A percentile compares a stretch with the other conserved stretches of the same genome.
Conservation (phyloP, 2,888 invertebrate species). For the Cephus pulcher region DNA sequence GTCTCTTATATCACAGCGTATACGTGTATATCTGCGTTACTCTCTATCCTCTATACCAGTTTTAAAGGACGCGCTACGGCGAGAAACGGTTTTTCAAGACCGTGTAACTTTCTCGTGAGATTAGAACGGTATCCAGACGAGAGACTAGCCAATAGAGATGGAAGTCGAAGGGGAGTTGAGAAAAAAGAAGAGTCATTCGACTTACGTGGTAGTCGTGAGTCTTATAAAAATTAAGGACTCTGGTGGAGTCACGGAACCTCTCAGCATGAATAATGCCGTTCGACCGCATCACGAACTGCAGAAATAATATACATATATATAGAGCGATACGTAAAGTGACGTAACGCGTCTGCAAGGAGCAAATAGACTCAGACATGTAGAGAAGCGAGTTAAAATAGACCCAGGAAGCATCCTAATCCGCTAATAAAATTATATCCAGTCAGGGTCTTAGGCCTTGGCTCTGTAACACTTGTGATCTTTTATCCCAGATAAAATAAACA, state of each 20-base stretch:
- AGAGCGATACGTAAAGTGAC: neutral
- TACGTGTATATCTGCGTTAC: neutral
- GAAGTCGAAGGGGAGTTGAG: neutral
- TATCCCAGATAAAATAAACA: neutral
- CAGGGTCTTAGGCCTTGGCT: neutral
- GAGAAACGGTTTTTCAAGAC: neutral
- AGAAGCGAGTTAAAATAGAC: neutral
- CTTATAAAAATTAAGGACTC: neutral
- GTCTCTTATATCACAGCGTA: neutral
- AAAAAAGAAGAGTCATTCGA: neutral
- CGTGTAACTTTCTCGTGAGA: neutral
- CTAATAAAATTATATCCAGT: constrained; percentile 1
- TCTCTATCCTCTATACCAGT: neutral
- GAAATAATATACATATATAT: neutral
- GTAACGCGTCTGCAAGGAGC: neutral
- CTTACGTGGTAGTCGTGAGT: neutral
- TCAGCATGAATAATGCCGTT: too few species aligned
- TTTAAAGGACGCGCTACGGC: neutral
- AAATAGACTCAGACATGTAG: neutral
- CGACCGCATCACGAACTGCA: too few species aligned
- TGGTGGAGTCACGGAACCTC: too few species aligned
- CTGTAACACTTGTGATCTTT: neutral
- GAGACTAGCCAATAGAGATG: neutral
- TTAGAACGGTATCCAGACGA: neutral
- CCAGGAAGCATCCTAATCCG: neutral